Base-by-base conservation (phyloP, 2,888 invertebrate species). In the Cynaeus angustus region DNA sequence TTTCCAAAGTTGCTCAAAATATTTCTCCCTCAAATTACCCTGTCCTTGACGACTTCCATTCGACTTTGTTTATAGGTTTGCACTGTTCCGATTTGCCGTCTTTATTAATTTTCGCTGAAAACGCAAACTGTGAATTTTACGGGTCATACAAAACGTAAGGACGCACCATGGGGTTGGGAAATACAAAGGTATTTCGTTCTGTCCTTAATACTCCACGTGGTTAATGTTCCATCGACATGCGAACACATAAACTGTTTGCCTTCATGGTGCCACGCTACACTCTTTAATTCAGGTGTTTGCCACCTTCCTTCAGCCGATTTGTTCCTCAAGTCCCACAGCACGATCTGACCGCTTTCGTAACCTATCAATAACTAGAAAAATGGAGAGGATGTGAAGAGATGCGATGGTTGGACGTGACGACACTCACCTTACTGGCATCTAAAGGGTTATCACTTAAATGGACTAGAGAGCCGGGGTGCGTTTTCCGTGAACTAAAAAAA, bases 211-310 rank as follows among this genome's bases (percentile, higher is more conserved):
- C 90, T 93, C 98, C 98, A 99, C 64, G 97, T 96, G 79, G 95
- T 94, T 70, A 99, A 90, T 69, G 96, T 97, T 72, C 99, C 99
- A 87, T 99, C 98, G 43, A 91, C 91, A 86, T 99, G 99, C 80
- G 96, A 95, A 78, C 94, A 93, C 92, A 99, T 95, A 84, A 99
- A 95, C 86, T 96, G 94, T 87, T 97, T 97, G 75, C 98, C 99
- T 86, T 99, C 99, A 87, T 95, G 93, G 85, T 98, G 97, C 99
- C 99, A 99, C 73, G 95, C 91, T 80, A 97, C 91, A 62, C 97
- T 96, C 81, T 93, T 91, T 77, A 98, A 88, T 83, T 95, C 95
- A 21, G 89, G 87, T 64, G 92, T 89, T 80, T 91, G 89, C 86
- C 92, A 94, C 83, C 97, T 90, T 86, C 92, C 91, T 82, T 99